Base-by-base conservation (phyloP, 2,113 vertebrate genomes). In the Saccopteryx bilineata region DNA sequence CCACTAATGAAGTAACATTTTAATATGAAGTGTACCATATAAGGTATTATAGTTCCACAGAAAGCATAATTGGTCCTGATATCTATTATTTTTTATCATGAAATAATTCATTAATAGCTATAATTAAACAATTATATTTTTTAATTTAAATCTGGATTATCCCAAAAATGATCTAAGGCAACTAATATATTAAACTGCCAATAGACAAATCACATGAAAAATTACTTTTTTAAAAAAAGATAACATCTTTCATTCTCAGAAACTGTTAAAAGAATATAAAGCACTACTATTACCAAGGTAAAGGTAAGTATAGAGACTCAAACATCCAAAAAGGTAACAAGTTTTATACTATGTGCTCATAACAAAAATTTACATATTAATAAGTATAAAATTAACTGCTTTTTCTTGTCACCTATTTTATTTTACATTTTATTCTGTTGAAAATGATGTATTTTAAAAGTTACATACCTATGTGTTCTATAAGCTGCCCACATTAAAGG, bases 401-500 rank as follows among this genome's bases (percentile, higher is more conserved):
- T 94, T 94, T 69, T 61, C 86, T 83, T 68, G 63, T 48, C 66
- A 93, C 39, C 54, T 87, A 54, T 66, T 60, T 91, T 87, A 54
- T 66, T 60, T 91, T 87, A 90, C 2, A 28, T 13, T 87, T 68
- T 56, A 91, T 23, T 66, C 86, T 89, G 18, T 18, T 90, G 66
- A 60, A 96, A 80, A 12, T 79, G 13, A 75, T 84, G 65, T 83
- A 86, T 94, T 95, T 33, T 60, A 50, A 14, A 92, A 84, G 83
- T 65, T 90, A 80, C 94, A 98, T 98, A 99, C 99, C 99, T 99
- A 97, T 99, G 99, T 90, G 99, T 99, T 98, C 99, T 99, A 98
- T 99, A 99, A 79, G 99, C 99, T 78, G 99, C 99, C 99, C 99
- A 99, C 99, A 99, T 99, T 97, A 99, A 98, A 94, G 99, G 99